A percentile compares a stretch with the other conserved stretches of the same genome.
phyloP scores from a whole-genome alignment of 1,140 invertebrate species.

The Sinella curviseta region DNA sequence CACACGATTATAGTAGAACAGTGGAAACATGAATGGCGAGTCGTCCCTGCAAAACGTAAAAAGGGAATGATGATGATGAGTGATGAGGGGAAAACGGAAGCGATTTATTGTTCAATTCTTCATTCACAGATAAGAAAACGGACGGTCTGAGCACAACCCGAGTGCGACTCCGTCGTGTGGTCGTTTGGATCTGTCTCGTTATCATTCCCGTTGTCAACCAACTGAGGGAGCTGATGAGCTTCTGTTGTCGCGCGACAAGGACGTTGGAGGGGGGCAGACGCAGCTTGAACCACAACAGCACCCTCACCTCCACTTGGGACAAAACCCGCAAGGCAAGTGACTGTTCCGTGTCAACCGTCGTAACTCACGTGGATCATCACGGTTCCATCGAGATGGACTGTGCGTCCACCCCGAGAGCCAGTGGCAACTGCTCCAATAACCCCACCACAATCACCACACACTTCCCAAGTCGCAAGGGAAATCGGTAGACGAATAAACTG shows the following conservation, averaged over 20 bases:
- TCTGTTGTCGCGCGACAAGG: conserved; percentile 38
- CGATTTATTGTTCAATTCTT: not conserved
- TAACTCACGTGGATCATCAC: conserved; percentile 36
- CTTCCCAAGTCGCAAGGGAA: not conserved
- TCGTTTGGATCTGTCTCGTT: conserved; percentile 31
- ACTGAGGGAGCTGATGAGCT: conserved; percentile 39
- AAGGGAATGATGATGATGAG: too few relatives aligned
- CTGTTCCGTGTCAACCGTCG: conserved; percentile 41
- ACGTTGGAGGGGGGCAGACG: conserved; percentile 32
- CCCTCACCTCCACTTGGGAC: conserved; percentile 41
- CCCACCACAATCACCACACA: not conserved
- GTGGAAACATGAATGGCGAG: too few relatives aligned
- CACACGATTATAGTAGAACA: not conserved
- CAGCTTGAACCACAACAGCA: conserved; percentile 41
- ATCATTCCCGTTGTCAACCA: conserved; percentile 38
- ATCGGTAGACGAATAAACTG: not conserved
- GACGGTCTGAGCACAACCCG: not conserved
- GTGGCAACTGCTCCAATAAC: not conserved
- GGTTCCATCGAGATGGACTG: conserved; percentile 27
- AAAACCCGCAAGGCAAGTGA: conserved; percentile 48
- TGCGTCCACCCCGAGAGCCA: not conserved
- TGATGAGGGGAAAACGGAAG: not conserved
- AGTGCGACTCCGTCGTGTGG: not conserved
- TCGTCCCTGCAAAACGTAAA: too few relatives aligned
- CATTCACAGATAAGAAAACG: conserved; percentile 10